Percentiles rank a stretch among this genome's conserved stretches.
Conservation (phyloP, 2,888 invertebrate species). For the Tetrapedia diversipes region DNA sequence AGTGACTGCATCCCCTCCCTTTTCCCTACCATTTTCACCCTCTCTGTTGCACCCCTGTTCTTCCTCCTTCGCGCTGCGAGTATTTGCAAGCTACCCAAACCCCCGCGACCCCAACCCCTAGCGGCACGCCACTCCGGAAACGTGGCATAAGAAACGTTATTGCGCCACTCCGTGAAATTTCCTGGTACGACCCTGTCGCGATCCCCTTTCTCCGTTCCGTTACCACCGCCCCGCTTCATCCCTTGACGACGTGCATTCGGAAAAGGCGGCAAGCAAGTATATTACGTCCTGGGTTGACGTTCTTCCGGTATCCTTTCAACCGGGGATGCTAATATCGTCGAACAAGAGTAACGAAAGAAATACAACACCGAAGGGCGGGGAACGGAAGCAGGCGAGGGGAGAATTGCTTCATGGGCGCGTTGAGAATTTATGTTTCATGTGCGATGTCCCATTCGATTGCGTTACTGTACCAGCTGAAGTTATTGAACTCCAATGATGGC, state of each 20-base stretch:
- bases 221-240: background rate
- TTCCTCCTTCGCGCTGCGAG: conserved; percentile 41
- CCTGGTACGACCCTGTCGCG: conserved; percentile 63
- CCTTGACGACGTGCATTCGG: conserved; percentile 55
- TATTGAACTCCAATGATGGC: too few species aligned
- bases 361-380: conserved; percentile 5
- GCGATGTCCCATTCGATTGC: too few species aligned
- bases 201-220: conserved; percentile 40
- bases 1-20: conserved; percentile 64
- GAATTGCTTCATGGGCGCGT: conserved; percentile 15
- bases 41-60: conserved; percentile 34
- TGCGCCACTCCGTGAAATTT: conserved; percentile 72
- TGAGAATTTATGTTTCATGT: conserved; percentile 25
- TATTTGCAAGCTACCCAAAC: conserved; percentile 66
- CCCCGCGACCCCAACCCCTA: conserved; percentile 51
- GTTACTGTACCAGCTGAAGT: too few species aligned
- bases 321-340: conserved; percentile 55
- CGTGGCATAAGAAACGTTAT: conserved; percentile 72
- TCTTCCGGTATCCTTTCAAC: conserved; percentile 60
- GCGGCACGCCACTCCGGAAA: conserved; percentile 67
- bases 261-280: conserved; percentile 62
- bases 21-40: conserved; percentile 39
- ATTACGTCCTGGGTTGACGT: conserved; percentile 63
- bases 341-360: conserved; percentile 37
- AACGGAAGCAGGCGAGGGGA: conserved; percentile 11